These are phyloP conservation scores for Aphidoletes aphidimyza DNA, from an alignment of 2,888 invertebrate species.

Conservation along the genomic window DNA sequence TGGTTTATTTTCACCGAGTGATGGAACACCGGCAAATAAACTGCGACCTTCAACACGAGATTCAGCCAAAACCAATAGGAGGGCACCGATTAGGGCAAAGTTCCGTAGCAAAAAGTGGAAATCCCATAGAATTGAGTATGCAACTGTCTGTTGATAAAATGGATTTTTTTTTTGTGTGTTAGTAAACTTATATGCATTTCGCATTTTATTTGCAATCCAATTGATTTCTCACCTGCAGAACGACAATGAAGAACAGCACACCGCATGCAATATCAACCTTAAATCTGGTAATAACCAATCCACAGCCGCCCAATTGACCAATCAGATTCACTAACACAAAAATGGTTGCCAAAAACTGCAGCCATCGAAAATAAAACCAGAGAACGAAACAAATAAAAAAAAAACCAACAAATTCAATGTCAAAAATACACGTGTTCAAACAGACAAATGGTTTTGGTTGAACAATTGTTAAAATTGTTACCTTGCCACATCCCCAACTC, in stretches of 20 bases:
- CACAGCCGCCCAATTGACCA: slow-evolving; percentile 95
- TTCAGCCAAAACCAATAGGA: slow-evolving; percentile 95
- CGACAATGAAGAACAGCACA: slow-evolving; percentile 93
- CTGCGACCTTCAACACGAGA: slow-evolving; percentile 92
- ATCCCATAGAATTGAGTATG: slow-evolving; percentile 98
- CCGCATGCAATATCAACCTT: slow-evolving; percentile 93
- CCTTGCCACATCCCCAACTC: slow-evolving; percentile 94
- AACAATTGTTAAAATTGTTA: slow-evolving; percentile 4
- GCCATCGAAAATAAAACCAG: background rate
- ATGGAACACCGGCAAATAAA: slow-evolving; percentile 95
- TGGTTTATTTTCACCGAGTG: slow-evolving; percentile 93
- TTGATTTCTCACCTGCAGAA: slow-evolving; percentile 84
- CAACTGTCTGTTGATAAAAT: slow-evolving; percentile 78
- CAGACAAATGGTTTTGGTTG: background rate
- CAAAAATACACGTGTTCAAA: background rate
- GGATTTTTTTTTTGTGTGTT: no score
- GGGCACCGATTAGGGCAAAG: slow-evolving; percentile 95
- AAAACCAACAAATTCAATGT: background rate
- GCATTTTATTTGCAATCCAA: background rate
- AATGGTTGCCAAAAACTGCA: slow-evolving; percentile 82
- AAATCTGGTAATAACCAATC: slow-evolving; percentile 93
- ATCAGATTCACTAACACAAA: slow-evolving; percentile 96
- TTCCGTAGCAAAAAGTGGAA: slow-evolving; percentile 96
- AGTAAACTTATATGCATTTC: no score
- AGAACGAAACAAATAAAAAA: background rate